Evolutionary conservation across 1,140 invertebrate species (phyloP), one percentile per base, ranked within the genome.

Genomic region (Copidosoma floridanum): DNA sequence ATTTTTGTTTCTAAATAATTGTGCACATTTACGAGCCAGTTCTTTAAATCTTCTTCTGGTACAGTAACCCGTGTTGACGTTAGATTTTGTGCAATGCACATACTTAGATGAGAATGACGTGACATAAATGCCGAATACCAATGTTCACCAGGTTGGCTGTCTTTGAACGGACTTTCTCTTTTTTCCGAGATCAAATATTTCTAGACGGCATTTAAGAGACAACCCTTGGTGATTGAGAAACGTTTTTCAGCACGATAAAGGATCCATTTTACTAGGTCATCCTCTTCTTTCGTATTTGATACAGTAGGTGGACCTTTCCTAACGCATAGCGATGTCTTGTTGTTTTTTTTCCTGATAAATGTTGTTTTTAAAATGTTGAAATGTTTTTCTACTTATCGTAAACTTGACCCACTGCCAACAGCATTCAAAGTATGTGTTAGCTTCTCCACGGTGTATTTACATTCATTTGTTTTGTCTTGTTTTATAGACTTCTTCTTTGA

Each of bases 191-290:
- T 60, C 29, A 74, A 61, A n/a, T 72, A 65, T 56, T 66, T 60
- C 64, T 73, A 59, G n/a, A 74, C 71, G 63, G 66, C 72, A 55
- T 70, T 65, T 12, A 67, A n/a, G 23, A 77, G 59, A 40, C 65
- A 21, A 24, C 69, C 60, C 64, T 67, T 68, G 40, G 68, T 72
- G 16, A 69, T 38, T 16, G 75, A 71, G 64, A 75, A 68, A 43
- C 70, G 69, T 41, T 51, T 61, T 52, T 68, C 59, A 43, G 53
- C 65, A 55, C 72, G 67, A 3, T 63, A 44, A 48, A 69, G 57
- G 26, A 71, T 47, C 74, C 73, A 76, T 48, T 64, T 65, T 20
- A 70, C 61, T 41, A 73, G 57, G n/a, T 66, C 38, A 56, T 65
- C 52, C 65, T 73, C 73, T 61, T 67, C 66, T 54, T 71, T 63